These are phyloP conservation scores for Ginglymostoma cirratum DNA, from an alignment of 2,113 vertebrate genomes.

Conservation along the genomic window DNA sequence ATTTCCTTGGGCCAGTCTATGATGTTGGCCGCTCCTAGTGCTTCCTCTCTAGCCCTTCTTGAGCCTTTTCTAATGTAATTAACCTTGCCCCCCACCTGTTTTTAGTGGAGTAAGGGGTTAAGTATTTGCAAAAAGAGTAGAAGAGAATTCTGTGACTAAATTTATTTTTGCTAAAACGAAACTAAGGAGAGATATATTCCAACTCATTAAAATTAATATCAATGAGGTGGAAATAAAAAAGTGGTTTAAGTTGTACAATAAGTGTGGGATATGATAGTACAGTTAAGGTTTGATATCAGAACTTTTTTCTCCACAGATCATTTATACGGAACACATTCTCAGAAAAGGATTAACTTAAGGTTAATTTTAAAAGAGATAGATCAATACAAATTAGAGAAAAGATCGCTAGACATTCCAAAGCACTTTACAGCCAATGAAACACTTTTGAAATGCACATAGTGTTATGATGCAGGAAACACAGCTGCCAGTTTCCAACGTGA, in stretches of 20 bases:
- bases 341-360: not conserved
- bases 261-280: not conserved
- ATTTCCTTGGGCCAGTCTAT: not conserved
- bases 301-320: not conserved
- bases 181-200: not conserved
- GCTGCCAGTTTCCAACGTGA: not conserved
- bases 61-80: not conserved
- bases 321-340: not conserved
- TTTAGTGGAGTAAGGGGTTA: not conserved
- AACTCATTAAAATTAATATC: not conserved
- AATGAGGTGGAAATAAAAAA: not conserved
- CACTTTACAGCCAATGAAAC: not conserved
- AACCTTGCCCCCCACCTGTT: not conserved
- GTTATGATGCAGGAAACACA: not conserved
- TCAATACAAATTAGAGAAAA: not conserved
- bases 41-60: not conserved
- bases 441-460: not conserved
- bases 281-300: not conserved
- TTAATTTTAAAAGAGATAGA: not conserved
- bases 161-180: not conserved
- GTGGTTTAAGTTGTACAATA: not conserved
- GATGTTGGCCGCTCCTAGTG: not conserved
- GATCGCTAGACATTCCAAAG: not conserved
- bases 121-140: not conserved
- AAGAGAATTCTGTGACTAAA: not conserved